Conservation (phyloP, 2,888 invertebrate genomes). For the Ichneumoninae sp. region DNA sequence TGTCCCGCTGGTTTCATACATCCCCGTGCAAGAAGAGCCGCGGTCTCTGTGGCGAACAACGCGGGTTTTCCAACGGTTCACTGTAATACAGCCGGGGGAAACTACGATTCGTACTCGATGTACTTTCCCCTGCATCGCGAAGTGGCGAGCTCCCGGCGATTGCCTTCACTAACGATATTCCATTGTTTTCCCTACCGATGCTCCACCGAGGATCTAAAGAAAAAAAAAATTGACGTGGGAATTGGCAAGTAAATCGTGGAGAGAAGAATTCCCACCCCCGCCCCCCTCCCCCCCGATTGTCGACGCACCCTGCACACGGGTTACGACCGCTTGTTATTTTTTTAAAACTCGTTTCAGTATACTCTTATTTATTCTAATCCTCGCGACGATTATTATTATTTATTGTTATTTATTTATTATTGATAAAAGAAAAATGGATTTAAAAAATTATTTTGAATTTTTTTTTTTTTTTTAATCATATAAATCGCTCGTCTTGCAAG, state of each 20-base stretch:
- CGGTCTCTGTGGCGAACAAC: slow-evolving; percentile 17
- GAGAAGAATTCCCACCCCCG: not conserved
- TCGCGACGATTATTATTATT: not conserved
- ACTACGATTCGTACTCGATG: slow-evolving; percentile 19
- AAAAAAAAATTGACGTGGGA: not conserved
- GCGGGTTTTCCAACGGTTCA: slow-evolving; percentile 6
- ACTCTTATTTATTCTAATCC: not conserved
- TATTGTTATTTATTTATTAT: slow-evolving; percentile 4
- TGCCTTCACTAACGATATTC: slow-evolving; percentile 12
- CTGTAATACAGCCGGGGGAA: slow-evolving; percentile 23
- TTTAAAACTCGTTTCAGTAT: not conserved
- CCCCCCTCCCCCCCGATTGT: slow-evolving; percentile 1
- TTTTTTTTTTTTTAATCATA: slow-evolving; percentile 33
- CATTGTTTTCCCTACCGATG: not conserved
- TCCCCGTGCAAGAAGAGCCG: slow-evolving; percentile 24
- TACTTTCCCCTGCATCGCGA: not conserved
- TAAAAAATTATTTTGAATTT: slow-evolving; percentile 19
- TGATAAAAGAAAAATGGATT: slow-evolving; percentile 1
- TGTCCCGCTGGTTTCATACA: not conserved
- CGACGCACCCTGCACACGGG: slow-evolving; percentile 26
- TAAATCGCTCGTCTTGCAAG: slow-evolving; percentile 54
- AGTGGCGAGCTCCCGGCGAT: not conserved
- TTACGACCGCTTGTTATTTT: not conserved
- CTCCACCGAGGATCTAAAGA: not conserved
- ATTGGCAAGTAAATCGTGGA: not conserved